Evolutionary conservation across 1,140 invertebrate genomes (phyloP).

Genomic region (Cyrtorhinus lividipennis): DNA sequence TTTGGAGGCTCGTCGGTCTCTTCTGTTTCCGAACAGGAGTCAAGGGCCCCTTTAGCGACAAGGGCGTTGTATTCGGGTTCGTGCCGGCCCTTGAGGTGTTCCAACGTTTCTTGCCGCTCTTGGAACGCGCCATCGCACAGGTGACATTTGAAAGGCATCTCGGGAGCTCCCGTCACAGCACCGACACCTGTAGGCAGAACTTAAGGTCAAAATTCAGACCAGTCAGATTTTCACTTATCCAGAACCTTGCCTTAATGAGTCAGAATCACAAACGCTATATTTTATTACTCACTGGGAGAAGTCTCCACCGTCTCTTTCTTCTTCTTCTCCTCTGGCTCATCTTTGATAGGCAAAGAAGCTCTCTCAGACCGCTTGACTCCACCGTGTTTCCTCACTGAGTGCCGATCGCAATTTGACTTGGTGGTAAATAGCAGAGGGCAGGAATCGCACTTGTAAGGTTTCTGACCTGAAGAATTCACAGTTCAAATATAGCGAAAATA

Average conservation of each 20-base stretch:
- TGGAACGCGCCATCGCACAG: slow-evolving; percentile 74
- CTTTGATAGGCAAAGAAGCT: slow-evolving; percentile 27
- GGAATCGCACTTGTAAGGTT: slow-evolving; percentile 85
- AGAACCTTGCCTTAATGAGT: no score
- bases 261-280: no score
- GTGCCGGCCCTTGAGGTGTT: slow-evolving; percentile 62
- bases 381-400: slow-evolving; percentile 44
- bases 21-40: slow-evolving; percentile 40
- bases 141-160: slow-evolving; percentile 82
- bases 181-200: no score
- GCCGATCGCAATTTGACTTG: slow-evolving; percentile 92
- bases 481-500: no score
- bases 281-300: not conserved
- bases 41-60: slow-evolving; percentile 62
- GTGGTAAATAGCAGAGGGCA: slow-evolving; percentile 89
- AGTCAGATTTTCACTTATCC: no score
- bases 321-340: slow-evolving; percentile 29
- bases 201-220: no score
- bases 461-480: slow-evolving; percentile 49
- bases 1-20: slow-evolving; percentile 23
- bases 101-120: slow-evolving; percentile 59
- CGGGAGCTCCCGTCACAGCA: slow-evolving; percentile 28
- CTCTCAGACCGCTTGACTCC: slow-evolving; percentile 11
- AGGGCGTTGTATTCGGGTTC: slow-evolving; percentile 54
- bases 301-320: slow-evolving; percentile 1